Conservation (phyloP, 2,113 vertebrate genomes). For the Periophthalmus modestus region DNA sequence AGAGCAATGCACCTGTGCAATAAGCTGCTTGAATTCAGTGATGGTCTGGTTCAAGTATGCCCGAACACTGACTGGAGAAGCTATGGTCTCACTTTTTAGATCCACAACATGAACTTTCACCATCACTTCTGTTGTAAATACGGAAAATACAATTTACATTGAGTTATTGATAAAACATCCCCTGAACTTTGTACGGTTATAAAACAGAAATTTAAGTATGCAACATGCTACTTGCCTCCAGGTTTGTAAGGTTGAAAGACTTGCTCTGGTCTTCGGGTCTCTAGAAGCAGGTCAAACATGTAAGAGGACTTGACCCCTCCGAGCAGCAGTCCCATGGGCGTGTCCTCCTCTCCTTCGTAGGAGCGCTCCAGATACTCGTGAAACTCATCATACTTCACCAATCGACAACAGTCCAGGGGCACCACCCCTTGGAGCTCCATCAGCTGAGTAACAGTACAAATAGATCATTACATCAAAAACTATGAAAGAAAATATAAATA, state of each 20-base stretch:
- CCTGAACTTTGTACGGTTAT: neutral
- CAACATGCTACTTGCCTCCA: constrained; percentile 82
- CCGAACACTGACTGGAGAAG: constrained; percentile 87
- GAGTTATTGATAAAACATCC: neutral
- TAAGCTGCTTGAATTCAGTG: constrained; percentile 94
- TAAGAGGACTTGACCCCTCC: constrained; percentile 98
- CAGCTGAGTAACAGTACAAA: constrained; percentile 74
- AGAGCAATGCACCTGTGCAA: constrained; percentile 80
- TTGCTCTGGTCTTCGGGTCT: constrained; percentile 90
- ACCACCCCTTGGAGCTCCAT: constrained; percentile 90
- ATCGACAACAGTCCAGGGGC: constrained; percentile 90
- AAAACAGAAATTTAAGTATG: neutral
- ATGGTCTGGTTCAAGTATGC: constrained; percentile 97
- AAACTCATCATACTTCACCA: constrained; percentile 98
- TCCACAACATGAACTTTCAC: constrained; percentile 96
- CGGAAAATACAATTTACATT: constrained; percentile 9
- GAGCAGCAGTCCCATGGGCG: constrained; percentile 92
- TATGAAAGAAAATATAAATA: neutral
- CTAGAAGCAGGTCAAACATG: constrained; percentile 96
- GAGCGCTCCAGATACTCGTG: constrained; percentile 97
- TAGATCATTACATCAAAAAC: neutral
- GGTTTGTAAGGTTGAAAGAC: constrained; percentile 96
- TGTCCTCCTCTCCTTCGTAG: constrained; percentile 94
- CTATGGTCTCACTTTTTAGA: constrained; percentile 89
- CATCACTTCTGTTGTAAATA: constrained; percentile 90